Evolutionary conservation across 2,797 vertebrate species (phyloP), one percentile per base, ranked within the genome.

Genomic region (Halcyon leucocephala): DNA sequence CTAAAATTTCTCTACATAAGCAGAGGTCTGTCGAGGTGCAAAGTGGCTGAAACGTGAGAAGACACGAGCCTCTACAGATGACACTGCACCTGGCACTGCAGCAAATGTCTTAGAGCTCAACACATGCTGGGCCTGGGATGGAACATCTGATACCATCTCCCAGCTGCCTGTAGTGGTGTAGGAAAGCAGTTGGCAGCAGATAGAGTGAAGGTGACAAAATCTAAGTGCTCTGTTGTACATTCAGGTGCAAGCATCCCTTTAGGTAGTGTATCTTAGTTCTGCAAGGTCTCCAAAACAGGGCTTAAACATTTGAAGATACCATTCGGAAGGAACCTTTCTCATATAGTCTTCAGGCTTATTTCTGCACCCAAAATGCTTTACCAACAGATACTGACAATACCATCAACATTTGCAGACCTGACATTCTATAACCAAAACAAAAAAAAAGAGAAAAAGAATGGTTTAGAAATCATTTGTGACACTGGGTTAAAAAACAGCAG

Each of bases 31-130:
- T 57, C 2, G 4, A 82, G 84, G 84, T 89, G 89, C 78, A 94
- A 80, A 90, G 74, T 39, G 35, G 60, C 12, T 79, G 90, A 83
- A 90, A 93, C 21, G 28, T 46, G 88, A 94, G 95, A 91, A 61
- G 33, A 46, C 22, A n/a, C 26, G 25, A 28, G 54, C 29, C 55
- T 46, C n/a, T 28, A 35, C 80, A 71, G 72, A 42, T 73, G 81
- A 64, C 15, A 18, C 73, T 31, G 64, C 91, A 94, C 89, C 69
- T 96, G 95, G 65, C 49, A 48, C 86, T 65, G 48, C 48, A 64
- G 79, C 57, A 61, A 39, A 69, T 39, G 39, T 72, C 62, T 57
- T 49, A 24, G 13, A 89, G 64, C 60, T 79, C 90, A 74, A 52
- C 42, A 60, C 28, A 16, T 22, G 81, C 46, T 77, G 65, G 41